Conservation (phyloP, 2,888 invertebrate species). For the Eudasyphora cyanicolor region DNA sequence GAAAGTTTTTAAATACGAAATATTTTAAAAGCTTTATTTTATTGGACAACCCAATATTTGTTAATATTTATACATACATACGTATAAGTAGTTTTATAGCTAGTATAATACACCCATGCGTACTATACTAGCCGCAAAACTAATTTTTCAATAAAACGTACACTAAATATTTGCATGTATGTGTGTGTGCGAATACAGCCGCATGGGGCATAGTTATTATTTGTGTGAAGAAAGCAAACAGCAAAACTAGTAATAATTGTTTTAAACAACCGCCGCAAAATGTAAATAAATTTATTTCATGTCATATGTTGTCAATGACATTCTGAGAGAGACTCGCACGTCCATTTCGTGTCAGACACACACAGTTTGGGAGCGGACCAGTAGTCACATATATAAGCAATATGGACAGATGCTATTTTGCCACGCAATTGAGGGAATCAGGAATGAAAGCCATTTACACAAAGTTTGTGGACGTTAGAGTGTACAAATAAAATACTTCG, state of each 20-base stretch:
- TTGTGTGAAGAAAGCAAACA: background rate
- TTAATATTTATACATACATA: background rate
- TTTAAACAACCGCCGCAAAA: conserved; percentile 14
- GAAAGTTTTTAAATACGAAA: too few relatives aligned
- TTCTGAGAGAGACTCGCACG: background rate
- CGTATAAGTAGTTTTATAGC: background rate
- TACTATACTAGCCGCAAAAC: too few relatives aligned
- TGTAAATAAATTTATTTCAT: conserved; percentile 34
- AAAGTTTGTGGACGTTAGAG: too few relatives aligned
- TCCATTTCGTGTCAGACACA: background rate
- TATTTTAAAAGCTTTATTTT: too few relatives aligned
- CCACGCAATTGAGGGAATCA: background rate
- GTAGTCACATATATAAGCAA: background rate
- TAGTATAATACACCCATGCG: too few relatives aligned
- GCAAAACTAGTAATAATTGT: conserved; percentile 18
- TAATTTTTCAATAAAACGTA: too few relatives aligned
- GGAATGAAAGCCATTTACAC: background rate
- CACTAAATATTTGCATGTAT: background rate
- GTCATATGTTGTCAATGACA: conserved; percentile 28
- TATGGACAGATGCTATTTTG: background rate
- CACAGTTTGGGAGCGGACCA: too few relatives aligned
- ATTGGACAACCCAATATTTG: too few relatives aligned
- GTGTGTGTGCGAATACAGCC: background rate
- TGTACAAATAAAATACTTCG: too few relatives aligned
- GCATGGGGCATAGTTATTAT: background rate